Evolutionary conservation across 2,888 invertebrate genomes (phyloP).

Genomic region (Amaurobius ferox): DNA sequence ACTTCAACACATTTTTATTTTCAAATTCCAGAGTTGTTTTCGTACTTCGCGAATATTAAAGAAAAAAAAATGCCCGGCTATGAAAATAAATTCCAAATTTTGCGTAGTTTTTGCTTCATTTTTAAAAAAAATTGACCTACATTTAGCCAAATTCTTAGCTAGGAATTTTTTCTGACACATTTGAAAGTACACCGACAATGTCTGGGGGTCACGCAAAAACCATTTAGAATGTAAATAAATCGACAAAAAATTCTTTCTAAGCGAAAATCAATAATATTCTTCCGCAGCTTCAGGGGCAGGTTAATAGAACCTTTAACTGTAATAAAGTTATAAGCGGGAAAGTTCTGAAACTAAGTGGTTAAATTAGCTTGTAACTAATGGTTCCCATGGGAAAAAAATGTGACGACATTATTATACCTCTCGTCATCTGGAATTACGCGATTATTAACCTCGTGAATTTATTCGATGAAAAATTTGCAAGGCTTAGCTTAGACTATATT

Average conservation of each 20-base stretch:
- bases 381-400: not conserved
- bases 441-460: not conserved
- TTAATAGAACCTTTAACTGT: not conserved
- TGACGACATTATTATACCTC: not conserved
- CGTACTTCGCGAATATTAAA: too few species aligned
- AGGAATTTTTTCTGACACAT: too few species aligned
- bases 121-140: too few species aligned
- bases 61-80: too few species aligned
- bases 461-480: not conserved
- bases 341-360: not conserved
- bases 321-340: not conserved
- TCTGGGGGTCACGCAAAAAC: not conserved
- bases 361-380: slow-evolving; percentile 4
- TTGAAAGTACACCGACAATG: too few species aligned
- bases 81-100: too few species aligned
- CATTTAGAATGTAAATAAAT: slow-evolving; percentile 2
- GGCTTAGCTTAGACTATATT: not conserved
- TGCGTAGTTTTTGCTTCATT: too few species aligned
- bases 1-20: too few species aligned
- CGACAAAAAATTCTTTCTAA: slow-evolving; percentile 2
- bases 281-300: not conserved
- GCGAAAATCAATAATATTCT: not conserved
- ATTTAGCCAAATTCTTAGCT: too few species aligned
- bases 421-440: not conserved
- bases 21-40: too few species aligned